A percentile compares a stretch with the other conserved stretches of the same genome.
Conservation (phyloP, 2,113 vertebrate species). For the Amblyopsis rosae region DNA sequence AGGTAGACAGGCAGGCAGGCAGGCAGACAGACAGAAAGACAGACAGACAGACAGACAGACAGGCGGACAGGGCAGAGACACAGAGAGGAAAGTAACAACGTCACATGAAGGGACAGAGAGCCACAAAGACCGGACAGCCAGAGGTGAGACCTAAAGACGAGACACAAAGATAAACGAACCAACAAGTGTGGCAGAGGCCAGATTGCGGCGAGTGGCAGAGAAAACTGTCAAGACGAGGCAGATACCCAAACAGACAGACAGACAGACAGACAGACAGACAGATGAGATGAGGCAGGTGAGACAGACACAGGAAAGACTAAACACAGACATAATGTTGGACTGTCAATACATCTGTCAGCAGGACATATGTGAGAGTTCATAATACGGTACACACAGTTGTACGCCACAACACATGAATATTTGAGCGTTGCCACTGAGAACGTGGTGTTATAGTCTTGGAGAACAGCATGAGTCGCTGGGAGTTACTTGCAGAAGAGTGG, state of each 20-base stretch:
- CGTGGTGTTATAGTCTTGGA: conserved; percentile 12
- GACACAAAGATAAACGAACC: neutral
- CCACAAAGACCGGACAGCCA: too few relatives aligned
- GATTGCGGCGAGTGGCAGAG: neutral
- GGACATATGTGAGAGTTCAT: neutral
- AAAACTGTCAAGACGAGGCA: neutral
- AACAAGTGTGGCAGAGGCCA: neutral
- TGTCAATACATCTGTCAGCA: neutral
- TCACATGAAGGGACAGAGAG: too few relatives aligned
- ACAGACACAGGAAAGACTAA: neutral
- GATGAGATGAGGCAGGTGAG: conserved; percentile 5
- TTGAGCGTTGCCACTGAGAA: neutral
- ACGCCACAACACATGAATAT: neutral
- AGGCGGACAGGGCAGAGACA: too few relatives aligned
- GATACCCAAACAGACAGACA: conserved; percentile 5
- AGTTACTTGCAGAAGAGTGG: conserved; percentile 13
- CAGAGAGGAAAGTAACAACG: too few relatives aligned
- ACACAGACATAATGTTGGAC: neutral
- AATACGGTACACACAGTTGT: neutral
- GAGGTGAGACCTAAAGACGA: neutral
- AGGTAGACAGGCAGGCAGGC: neutral
- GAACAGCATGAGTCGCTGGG: neutral
- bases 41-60: too few relatives aligned
- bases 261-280: neutral
- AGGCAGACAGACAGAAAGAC: neutral